Percentiles rank a stretch among this genome's conserved stretches.
These are phyloP conservation scores for Genyomyrus donnyi DNA, from an alignment of 2,113 vertebrate genomes.

Conservation along the genomic window DNA sequence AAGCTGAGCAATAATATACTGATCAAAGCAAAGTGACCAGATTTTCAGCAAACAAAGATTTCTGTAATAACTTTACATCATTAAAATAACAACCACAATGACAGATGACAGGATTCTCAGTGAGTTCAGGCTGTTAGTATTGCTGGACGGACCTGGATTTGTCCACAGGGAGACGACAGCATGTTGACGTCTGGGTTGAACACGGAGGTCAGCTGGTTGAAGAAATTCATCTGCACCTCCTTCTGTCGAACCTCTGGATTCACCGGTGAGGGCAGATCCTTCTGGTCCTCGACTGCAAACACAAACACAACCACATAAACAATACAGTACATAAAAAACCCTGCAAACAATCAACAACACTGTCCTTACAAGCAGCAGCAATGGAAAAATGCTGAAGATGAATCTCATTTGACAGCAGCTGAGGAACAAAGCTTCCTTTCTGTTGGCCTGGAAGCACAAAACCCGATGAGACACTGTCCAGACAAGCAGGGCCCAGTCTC, in stretches of 20 bases:
- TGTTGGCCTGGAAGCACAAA: not conserved
- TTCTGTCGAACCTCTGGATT: conserved; percentile 91
- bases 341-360: not conserved
- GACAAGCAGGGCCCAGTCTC: not conserved
- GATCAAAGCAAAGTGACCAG: not conserved
- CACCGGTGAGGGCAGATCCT: conserved; percentile 79
- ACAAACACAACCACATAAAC: not conserved
- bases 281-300: conserved; percentile 89
- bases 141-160: conserved; percentile 66
- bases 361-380: not conserved
- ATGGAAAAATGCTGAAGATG: not conserved
- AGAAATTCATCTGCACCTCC: conserved; percentile 97
- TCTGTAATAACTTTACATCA: not conserved
- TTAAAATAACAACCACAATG: not conserved
- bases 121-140: not conserved
- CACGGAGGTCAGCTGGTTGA: conserved; percentile 92
- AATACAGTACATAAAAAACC: not conserved
- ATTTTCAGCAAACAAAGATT: not conserved
- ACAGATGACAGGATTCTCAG: not conserved
- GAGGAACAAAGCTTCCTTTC: not conserved
- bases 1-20: not conserved
- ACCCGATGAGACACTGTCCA: not conserved
- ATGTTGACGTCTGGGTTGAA: conserved; percentile 84
- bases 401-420: not conserved
- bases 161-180: conserved; percentile 59